Conservation (phyloP, 2,888 invertebrate genomes). For the Zaprionus bogoriensis region DNA sequence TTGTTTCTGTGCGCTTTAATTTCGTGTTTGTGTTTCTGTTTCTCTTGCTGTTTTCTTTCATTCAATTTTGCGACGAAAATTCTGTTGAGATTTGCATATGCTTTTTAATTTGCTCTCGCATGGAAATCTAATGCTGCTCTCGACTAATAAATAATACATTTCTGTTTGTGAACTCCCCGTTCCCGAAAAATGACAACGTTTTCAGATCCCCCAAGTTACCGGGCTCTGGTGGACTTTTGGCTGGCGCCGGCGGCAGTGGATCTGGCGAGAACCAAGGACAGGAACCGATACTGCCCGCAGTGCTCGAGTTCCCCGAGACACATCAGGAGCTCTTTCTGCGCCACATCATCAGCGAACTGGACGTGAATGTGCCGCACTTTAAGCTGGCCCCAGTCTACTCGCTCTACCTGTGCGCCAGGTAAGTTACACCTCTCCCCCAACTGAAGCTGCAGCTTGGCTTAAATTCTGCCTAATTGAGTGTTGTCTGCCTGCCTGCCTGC, state of each 20-base stretch:
- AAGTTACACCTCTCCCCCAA: conserved; percentile 13
- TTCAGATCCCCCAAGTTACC: conserved; percentile 80
- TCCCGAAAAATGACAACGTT: too few species aligned
- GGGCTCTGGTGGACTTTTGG: conserved; percentile 59
- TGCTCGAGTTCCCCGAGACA: conserved; percentile 96
- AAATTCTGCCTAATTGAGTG: conserved; percentile 2
- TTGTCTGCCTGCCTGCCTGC: conserved; percentile 19
- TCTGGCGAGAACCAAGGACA: conserved; percentile 86
- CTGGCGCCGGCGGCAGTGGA: conserved; percentile 55
- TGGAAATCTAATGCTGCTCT: conserved; percentile 16
- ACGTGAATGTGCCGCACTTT: conserved; percentile 94
- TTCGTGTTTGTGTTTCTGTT: not conserved
- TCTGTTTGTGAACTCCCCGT: not conserved
- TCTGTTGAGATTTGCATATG: conserved; percentile 8
- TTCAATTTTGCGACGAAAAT: conserved; percentile 5
- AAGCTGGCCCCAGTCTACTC: conserved; percentile 98
- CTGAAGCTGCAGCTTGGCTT: conserved; percentile 1
- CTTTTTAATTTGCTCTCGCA: conserved; percentile 6
- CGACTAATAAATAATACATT: conserved; percentile 11
- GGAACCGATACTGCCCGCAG: conserved; percentile 96
- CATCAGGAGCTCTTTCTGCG: conserved; percentile 96
- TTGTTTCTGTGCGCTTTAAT: conserved; percentile 39
- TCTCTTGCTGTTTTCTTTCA: not conserved
- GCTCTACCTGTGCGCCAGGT: conserved; percentile 95
- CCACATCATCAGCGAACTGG: conserved; percentile 93